These are phyloP conservation scores for Colostygia pectinataria DNA, from an alignment of 2,888 invertebrate genomes.

Conservation along the genomic window DNA sequence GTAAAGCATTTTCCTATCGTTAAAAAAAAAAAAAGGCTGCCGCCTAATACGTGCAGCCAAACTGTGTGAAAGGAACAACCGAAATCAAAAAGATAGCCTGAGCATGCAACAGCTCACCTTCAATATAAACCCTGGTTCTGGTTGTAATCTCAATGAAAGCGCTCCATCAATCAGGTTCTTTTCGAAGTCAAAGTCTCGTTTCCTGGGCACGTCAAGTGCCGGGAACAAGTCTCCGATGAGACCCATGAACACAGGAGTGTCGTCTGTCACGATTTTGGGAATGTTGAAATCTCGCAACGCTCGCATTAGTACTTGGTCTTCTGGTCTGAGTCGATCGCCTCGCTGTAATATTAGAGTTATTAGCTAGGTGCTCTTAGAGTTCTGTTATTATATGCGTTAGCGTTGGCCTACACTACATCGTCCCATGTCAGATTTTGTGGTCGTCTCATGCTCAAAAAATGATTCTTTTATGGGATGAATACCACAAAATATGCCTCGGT, in stretches of 20 bases:
- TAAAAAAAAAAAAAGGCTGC: too few species aligned
- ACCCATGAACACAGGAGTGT: conserved; percentile 96
- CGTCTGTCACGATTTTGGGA: conserved; percentile 97
- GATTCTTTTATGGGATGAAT: too few species aligned
- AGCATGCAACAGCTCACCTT: conserved; percentile 81
- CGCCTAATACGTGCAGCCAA: too few species aligned
- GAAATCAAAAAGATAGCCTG: too few species aligned
- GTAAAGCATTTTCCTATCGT: too few species aligned
- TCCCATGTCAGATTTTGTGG: background rate
- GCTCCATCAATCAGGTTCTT: conserved; percentile 89
- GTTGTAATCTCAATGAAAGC: conserved; percentile 92
- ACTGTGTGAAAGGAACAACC: background rate
- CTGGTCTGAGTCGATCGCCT: conserved; percentile 88
- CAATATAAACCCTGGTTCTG: conserved; percentile 94
- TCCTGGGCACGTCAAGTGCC: conserved; percentile 94
- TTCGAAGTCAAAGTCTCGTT: conserved; percentile 93
- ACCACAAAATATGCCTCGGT: too few species aligned
- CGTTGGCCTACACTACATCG: too few species aligned
- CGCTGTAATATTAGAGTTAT: conserved; percentile 64
- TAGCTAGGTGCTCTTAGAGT: background rate
- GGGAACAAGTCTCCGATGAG: conserved; percentile 97
- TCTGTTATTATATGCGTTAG: background rate
- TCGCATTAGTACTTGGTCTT: conserved; percentile 97
- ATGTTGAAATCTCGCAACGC: conserved; percentile 97
- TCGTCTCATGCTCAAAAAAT: too few species aligned